Evolutionary conservation across 2,888 invertebrate genomes (phyloP), one percentile per base, ranked within the genome.

Genomic region (Drosophila emarginata): DNA sequence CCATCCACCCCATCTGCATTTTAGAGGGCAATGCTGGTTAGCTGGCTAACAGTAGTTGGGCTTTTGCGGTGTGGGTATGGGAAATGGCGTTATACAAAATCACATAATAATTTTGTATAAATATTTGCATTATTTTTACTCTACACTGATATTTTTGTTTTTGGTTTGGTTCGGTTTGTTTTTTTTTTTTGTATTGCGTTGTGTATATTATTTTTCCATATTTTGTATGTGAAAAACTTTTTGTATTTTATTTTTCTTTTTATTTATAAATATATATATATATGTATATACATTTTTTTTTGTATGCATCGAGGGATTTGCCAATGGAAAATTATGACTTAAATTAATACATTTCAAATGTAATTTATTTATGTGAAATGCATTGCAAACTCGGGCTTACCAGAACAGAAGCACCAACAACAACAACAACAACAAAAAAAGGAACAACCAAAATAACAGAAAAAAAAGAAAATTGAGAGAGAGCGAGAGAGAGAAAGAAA

Each of bases 101-200:
- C 81, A 84, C 70, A 84, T 80, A 73, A 80, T 80, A 80, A 84
- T 80, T 84, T 84, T 80, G 71, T 80, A 76, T 78, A 80, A 80
- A 80, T 78, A 83, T 84, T 83, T 84, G 84, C 84, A 73, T 76
- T 80, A 73, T 80, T 84, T 77, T 64, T 51, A 52, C 56, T 21
- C 56, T 65, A 72, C 40, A 64, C 63, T 56, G 57, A 62, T 50
- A 52, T 73, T 54, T 50, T 40, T 58, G 40, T 51, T 63, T 40
- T 36, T 32, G 2, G 9, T 32, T 32, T 28, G 23, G 23, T 9
- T 11, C 36, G 7, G 11, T 56, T 32, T 61, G 18, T 64, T 61
- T 50, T 62, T 56, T 54, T 52, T 53, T 37, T 61, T 64, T 28
- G 58, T 32, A 50, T 28, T 59, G 62, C 4, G 59, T 61, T 54